Conservation (phyloP, 2,113 vertebrate species). For the Erythrolamprus reginae region DNA sequence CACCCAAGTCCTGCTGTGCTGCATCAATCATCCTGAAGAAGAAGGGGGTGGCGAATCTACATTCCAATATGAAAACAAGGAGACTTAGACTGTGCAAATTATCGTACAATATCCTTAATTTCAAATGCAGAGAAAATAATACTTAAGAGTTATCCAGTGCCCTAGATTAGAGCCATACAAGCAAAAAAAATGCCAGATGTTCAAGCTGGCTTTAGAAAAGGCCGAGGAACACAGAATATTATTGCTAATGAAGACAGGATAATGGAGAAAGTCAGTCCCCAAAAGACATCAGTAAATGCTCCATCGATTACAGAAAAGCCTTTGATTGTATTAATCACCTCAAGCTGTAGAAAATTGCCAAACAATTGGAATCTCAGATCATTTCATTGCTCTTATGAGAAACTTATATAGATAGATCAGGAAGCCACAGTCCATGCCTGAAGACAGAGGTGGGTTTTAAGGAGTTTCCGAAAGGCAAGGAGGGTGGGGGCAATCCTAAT, state of each 20-base stretch:
- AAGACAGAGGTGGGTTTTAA: too few relatives aligned
- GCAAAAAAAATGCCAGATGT: neutral
- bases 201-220: neutral
- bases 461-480: too few relatives aligned
- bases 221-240: neutral
- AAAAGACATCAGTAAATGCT: neutral
- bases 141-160: neutral
- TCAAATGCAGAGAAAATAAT: neutral
- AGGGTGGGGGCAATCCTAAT: too few relatives aligned
- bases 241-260: neutral
- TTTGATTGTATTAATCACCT: neutral
- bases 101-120: neutral
- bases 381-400: neutral
- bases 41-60: neutral
- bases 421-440: too few relatives aligned
- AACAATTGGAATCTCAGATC: neutral
- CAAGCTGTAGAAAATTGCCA: neutral
- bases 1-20: neutral
- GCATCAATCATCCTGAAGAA: neutral
- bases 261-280: neutral
- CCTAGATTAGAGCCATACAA: neutral
- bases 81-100: neutral
- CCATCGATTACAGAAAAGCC: neutral
- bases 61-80: neutral
- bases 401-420: neutral